These are phyloP conservation scores for Meandrusa payeni DNA, from an alignment of 2,888 invertebrate genomes.

Conservation along the genomic window DNA sequence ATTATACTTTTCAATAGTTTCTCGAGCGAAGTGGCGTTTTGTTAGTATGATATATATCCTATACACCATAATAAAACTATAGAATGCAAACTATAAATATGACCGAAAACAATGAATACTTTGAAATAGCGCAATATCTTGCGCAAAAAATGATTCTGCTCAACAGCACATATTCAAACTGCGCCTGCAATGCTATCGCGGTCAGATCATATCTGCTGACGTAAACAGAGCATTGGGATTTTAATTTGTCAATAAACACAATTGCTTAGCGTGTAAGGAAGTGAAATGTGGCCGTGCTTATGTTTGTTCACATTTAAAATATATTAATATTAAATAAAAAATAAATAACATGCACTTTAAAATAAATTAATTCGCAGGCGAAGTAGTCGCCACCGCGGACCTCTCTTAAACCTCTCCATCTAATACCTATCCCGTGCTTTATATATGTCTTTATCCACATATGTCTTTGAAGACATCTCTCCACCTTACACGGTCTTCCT, in stretches of 20 bases:
- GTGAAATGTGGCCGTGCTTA: background rate
- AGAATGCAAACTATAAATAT: constrained; percentile 43
- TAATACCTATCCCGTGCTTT: too few species aligned
- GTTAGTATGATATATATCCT: too few species aligned
- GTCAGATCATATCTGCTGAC: constrained; percentile 46
- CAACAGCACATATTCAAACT: constrained; percentile 50
- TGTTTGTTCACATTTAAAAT: background rate
- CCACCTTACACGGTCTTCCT: too few species aligned
- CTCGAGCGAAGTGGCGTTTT: too few species aligned
- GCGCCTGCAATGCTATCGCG: constrained; percentile 31
- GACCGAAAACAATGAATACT: constrained; percentile 33
- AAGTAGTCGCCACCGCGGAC: too few species aligned
- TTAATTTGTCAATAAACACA: constrained; percentile 35
- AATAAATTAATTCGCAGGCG: too few species aligned
- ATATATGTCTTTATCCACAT: too few species aligned
- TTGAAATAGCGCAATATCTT: constrained; percentile 34
- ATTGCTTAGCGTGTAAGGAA: constrained; percentile 16
- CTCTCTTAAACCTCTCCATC: too few species aligned
- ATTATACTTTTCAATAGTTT: too few species aligned
- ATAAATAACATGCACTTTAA: too few species aligned
- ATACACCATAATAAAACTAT: too few species aligned
- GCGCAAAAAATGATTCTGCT: constrained; percentile 53
- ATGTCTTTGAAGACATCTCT: too few species aligned
- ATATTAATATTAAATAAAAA: background rate
- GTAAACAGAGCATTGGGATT: constrained; percentile 41